Conservation (phyloP, 2,888 invertebrate genomes). For the Sarcophaga rosellei region DNA sequence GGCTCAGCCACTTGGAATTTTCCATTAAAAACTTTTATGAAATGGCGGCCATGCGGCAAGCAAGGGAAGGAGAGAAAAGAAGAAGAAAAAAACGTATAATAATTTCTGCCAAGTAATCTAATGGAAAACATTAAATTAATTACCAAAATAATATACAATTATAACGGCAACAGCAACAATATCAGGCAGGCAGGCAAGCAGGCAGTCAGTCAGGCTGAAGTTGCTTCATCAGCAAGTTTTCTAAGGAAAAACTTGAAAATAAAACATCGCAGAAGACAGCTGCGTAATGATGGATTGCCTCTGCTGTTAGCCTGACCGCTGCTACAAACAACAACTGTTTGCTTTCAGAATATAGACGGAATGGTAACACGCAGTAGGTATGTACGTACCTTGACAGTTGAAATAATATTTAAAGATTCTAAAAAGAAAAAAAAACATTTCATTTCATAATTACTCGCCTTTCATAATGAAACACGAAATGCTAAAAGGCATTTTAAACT, state of each 20-base stretch:
- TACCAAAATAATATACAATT: slow-evolving; percentile 25
- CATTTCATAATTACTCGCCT: slow-evolving; percentile 14
- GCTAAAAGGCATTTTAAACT: slow-evolving; percentile 23
- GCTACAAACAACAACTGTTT: slow-evolving; percentile 1
- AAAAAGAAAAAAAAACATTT: slow-evolving; percentile 3
- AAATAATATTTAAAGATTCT: background rate
- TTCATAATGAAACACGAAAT: background rate
- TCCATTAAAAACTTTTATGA: slow-evolving; percentile 22
- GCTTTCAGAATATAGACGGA: background rate
- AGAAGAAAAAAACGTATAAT: slow-evolving; percentile 21
- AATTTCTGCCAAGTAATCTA: slow-evolving; percentile 61
- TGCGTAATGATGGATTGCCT: slow-evolving; percentile 42
- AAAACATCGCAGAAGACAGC: background rate
- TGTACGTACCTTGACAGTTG: background rate
- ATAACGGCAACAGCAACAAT: background rate
- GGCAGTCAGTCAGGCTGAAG: background rate
- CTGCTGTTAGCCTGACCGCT: slow-evolving; percentile 1
- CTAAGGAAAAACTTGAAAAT: background rate
- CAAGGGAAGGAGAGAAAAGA: background rate
- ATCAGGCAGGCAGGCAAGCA: background rate
- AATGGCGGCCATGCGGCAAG: background rate
- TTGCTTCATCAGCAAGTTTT: background rate
- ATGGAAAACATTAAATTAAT: slow-evolving; percentile 61
- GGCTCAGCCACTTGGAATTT: slow-evolving; percentile 5
- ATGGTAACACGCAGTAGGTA: background rate